These are phyloP conservation scores for Toxonevra muliebris DNA, from an alignment of 2,888 invertebrate species.

Conservation along the genomic window DNA sequence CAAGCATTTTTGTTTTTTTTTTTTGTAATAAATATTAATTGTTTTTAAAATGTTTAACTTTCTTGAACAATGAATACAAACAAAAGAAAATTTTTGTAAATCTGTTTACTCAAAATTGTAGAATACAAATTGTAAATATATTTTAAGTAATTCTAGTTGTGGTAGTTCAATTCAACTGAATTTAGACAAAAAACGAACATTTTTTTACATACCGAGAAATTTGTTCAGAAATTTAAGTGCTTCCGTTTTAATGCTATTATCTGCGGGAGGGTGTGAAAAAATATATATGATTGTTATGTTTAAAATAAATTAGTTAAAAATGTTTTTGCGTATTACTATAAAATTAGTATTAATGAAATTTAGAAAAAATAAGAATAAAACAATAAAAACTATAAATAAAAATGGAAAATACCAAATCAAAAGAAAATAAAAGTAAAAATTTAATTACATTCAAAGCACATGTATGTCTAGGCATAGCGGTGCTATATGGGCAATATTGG, in stretches of 20 bases:
- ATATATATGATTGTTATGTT: constrained; percentile 23
- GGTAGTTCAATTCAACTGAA: neutral
- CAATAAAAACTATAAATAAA: no score
- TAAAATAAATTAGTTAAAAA: no score
- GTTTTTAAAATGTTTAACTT: constrained; percentile 1
- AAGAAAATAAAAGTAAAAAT: constrained; percentile 10
- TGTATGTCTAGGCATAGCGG: no score
- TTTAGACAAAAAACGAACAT: constrained; percentile 1
- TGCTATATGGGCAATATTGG: no score
- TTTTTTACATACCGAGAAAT: constrained; percentile 52
- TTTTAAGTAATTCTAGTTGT: no score
- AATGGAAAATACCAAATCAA: neutral
- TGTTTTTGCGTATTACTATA: no score
- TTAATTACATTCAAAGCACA: no score
- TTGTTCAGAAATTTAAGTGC: constrained; percentile 53
- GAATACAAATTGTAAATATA: neutral
- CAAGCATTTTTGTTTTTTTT: neutral
- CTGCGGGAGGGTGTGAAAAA: constrained; percentile 48
- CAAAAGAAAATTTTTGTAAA: neutral
- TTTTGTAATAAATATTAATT: no score
- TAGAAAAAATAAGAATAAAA: no score
- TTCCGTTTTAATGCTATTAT: constrained; percentile 53
- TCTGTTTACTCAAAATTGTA: neutral
- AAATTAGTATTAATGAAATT: neutral
- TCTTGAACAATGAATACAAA: neutral